Evolutionary conservation across 2,113 vertebrate genomes (phyloP).

Genomic region (Pyrgilauda ruficollis): DNA sequence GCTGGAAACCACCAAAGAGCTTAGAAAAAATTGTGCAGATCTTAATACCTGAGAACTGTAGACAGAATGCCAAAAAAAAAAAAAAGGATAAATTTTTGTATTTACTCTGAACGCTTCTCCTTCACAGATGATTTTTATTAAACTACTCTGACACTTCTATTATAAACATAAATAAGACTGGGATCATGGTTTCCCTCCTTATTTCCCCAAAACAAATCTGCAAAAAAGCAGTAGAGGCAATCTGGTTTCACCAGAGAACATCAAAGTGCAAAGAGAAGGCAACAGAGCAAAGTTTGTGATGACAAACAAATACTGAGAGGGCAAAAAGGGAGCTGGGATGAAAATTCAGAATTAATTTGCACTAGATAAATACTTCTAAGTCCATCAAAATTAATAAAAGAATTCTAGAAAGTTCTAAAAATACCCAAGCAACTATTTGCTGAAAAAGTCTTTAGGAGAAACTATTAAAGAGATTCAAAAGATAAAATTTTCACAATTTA

Average conservation of each 20-base stretch:
- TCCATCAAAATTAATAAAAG: background rate
- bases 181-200: background rate
- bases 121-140: background rate
- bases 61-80: background rate
- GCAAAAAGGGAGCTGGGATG: background rate
- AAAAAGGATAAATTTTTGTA: background rate
- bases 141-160: background rate
- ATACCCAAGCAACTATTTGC: background rate
- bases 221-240: background rate
- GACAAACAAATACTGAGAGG: background rate
- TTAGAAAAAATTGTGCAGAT: background rate
- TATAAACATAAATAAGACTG: background rate
- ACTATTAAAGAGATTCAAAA: background rate
- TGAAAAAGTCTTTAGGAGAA: background rate
- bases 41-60: background rate
- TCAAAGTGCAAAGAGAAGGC: background rate
- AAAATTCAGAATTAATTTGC: background rate
- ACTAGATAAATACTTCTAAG: background rate
- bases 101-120: background rate
- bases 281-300: background rate
- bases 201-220: background rate
- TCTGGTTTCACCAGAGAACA: background rate
- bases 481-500: background rate
- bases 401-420: background rate
- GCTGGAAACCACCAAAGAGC: background rate